Conservation (phyloP, 2,113 vertebrate genomes). For the Pavo muticus region DNA sequence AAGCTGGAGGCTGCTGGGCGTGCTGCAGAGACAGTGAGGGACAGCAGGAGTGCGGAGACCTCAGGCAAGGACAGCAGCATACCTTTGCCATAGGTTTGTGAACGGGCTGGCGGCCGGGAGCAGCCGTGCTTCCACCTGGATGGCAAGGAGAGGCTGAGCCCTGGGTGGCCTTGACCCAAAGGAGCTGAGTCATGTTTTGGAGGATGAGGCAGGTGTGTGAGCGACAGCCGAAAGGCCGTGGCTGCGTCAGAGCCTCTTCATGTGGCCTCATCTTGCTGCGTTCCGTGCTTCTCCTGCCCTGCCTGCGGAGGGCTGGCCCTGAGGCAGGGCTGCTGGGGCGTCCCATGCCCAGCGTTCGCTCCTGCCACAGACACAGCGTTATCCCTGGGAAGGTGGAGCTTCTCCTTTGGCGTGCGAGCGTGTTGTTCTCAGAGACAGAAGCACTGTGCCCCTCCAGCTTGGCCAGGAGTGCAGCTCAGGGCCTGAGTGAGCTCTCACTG, state of each 20-base stretch:
- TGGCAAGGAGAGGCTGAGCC: background rate
- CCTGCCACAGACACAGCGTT: background rate
- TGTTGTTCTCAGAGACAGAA: constrained; percentile 9
- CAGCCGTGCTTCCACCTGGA: background rate
- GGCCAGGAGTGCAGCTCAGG: background rate
- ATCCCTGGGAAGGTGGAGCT: background rate
- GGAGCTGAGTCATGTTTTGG: rapidly evolving
- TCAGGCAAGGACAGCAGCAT: background rate
- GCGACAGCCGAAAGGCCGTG: rapidly evolving
- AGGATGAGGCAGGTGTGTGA: background rate
- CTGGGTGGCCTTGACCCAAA: background rate
- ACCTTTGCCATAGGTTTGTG: background rate
- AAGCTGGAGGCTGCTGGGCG: constrained; percentile 48
- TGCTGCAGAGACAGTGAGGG: background rate
- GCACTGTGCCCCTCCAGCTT: background rate
- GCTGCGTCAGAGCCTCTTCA: background rate
- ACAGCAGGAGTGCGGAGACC: background rate
- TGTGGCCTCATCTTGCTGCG: background rate
- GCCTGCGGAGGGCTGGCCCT: background rate
- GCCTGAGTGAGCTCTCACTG: background rate
- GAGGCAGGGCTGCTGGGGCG: background rate
- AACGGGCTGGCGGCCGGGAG: background rate
- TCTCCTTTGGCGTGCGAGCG: background rate
- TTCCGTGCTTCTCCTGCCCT: background rate
- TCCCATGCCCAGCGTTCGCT: background rate